Percentiles rank a stretch among this genome's conserved stretches.
Conservation (phyloP, 2,113 vertebrate genomes). For the Leptobrachium ailaonicum region DNA sequence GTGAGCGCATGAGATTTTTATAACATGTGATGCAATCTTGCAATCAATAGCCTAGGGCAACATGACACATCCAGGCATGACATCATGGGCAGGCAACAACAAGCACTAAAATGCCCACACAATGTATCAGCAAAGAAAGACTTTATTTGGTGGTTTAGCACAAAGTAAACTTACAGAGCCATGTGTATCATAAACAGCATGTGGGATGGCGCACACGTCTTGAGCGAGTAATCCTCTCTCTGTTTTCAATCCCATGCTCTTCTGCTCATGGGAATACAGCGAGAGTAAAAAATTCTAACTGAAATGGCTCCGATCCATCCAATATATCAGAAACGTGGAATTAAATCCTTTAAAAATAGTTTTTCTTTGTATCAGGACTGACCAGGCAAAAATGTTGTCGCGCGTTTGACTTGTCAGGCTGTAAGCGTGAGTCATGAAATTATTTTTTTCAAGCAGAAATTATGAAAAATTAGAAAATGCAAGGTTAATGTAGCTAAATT, state of each 20-base stretch:
- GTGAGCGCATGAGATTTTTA: constrained; percentile 21
- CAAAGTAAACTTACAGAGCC: constrained; percentile 25
- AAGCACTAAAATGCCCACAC: constrained; percentile 31
- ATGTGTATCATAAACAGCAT: constrained; percentile 21
- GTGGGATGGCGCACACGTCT: background rate
- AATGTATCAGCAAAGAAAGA: constrained; percentile 17
- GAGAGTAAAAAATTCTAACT: too few relatives aligned
- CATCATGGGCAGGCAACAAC: constrained; percentile 38
- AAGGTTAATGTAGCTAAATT: too few relatives aligned
- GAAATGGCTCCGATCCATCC: too few relatives aligned
- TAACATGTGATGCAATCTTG: constrained; percentile 41
- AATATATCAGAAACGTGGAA: too few relatives aligned
- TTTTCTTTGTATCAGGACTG: too few relatives aligned
- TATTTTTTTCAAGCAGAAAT: too few relatives aligned
- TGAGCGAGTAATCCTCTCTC: background rate
- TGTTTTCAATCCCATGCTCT: background rate
- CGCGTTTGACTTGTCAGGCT: too few relatives aligned
- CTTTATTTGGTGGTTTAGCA: constrained; percentile 29
- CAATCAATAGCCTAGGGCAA: constrained; percentile 18
- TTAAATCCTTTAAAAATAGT: too few relatives aligned
- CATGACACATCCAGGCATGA: constrained; percentile 30
- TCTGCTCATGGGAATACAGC: too few relatives aligned
- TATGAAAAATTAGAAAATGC: too few relatives aligned
- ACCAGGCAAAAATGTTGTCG: too few relatives aligned
- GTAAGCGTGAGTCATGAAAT: too few relatives aligned